A percentile compares a stretch with the other conserved stretches of the same genome.
Conservation (phyloP, 2,797 vertebrate genomes). For the Dipus sagitta region DNA sequence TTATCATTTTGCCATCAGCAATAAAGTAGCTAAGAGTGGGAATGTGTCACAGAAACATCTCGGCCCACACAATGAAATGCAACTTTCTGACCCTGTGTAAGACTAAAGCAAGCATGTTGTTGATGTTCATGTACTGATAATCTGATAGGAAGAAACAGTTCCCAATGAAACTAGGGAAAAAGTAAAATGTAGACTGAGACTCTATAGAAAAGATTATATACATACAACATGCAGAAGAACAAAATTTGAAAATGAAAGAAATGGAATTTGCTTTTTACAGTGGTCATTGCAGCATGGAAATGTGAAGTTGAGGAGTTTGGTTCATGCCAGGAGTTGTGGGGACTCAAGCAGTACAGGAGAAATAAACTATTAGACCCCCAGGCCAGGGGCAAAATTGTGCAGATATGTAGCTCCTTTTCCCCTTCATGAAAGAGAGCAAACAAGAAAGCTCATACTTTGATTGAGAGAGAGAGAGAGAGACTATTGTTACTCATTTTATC, state of each 20-base stretch:
- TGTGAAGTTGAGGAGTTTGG: slow-evolving; percentile 74
- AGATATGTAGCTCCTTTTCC: slow-evolving; percentile 55
- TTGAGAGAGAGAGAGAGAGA: neutral
- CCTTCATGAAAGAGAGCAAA: slow-evolving; percentile 54
- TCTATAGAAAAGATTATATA: neutral
- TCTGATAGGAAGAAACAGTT: neutral
- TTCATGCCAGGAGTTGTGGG: slow-evolving; percentile 67
- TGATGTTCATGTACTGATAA: slow-evolving; percentile 8
- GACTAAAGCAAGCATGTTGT: neutral
- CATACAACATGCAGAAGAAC: slow-evolving; percentile 17
- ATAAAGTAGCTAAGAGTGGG: slow-evolving; percentile 26
- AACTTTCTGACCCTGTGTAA: neutral
- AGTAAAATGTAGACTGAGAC: neutral
- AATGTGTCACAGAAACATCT: slow-evolving; percentile 51
- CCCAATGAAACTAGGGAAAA: neutral
- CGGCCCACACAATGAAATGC: neutral
- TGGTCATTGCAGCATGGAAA: slow-evolving; percentile 49
- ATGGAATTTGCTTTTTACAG: slow-evolving; percentile 19
- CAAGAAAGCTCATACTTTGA: slow-evolving; percentile 68
- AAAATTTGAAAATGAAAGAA: slow-evolving; percentile 65
- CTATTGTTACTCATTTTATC: slow-evolving; percentile 48
- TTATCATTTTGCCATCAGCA: slow-evolving; percentile 70
- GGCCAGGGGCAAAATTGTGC: slow-evolving; percentile 69
- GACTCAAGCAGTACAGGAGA: slow-evolving; percentile 70
- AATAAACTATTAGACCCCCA: slow-evolving; percentile 79